These are phyloP conservation scores for Drosophila takahashii DNA, from an alignment of 1,140 invertebrate genomes.

Conservation along the genomic window DNA sequence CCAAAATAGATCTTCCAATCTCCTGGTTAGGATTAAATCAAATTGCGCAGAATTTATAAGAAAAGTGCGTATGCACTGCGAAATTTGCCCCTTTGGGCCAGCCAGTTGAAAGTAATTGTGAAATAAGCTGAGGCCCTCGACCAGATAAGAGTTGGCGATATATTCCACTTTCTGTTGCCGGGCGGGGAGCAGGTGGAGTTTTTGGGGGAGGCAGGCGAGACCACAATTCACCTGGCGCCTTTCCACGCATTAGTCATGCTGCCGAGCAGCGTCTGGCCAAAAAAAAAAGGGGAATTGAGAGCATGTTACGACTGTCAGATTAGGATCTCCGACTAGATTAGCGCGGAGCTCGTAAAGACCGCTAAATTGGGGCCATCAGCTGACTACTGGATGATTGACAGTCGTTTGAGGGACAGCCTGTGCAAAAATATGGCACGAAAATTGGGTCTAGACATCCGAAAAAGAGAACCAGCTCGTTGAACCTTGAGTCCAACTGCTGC, in stretches of 20 bases:
- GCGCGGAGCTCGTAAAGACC: constrained; percentile 12
- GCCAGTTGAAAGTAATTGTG: constrained; percentile 23
- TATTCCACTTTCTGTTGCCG: constrained; percentile 24
- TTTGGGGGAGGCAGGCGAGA: constrained; percentile 4
- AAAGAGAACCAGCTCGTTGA: constrained; percentile 17
- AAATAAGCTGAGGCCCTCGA: constrained; percentile 23
- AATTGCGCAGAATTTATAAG: constrained; percentile 24
- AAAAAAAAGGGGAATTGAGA: constrained; percentile 23
- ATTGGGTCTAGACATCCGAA: constrained; percentile 32
- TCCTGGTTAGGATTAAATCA: background rate
- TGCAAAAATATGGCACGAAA: constrained; percentile 15
- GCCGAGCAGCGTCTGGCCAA: constrained; percentile 18
- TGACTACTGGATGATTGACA: constrained; percentile 48
- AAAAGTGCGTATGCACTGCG: background rate
- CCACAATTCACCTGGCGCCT: constrained; percentile 11
- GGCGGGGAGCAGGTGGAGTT: constrained; percentile 4
- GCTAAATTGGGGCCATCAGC: constrained; percentile 40
- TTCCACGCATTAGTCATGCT: constrained; percentile 46
- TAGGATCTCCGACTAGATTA: constrained; percentile 32
- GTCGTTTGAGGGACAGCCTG: constrained; percentile 16
- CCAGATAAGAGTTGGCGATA: constrained; percentile 34
- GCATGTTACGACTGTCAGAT: constrained; percentile 28
- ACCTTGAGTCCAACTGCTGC: constrained; percentile 24
- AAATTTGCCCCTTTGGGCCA: background rate
- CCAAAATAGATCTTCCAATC: background rate